phyloP scores from a whole-genome alignment of 1,140 invertebrate genomes.

The Penaeus indicus region DNA sequence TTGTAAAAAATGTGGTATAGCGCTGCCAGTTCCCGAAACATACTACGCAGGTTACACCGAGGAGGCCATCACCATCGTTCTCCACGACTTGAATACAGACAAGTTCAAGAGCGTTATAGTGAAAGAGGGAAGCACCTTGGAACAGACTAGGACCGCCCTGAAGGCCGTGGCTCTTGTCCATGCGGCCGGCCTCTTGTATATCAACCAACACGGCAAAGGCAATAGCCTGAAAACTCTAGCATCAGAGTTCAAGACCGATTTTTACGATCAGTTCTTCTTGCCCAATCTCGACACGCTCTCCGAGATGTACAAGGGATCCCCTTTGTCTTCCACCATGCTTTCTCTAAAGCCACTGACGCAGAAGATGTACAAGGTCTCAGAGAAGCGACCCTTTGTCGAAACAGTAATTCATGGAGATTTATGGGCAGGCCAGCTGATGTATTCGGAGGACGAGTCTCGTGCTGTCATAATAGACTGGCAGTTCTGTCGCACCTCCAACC shows the following conservation, averaged over 20 bases:
- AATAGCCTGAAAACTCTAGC: conserved; percentile 1
- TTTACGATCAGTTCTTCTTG: conserved; percentile 28
- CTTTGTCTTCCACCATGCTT: conserved; percentile 14
- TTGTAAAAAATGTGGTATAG: conserved; percentile 31
- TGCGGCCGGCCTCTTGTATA: conserved; percentile 33
- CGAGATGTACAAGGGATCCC: conserved; percentile 34
- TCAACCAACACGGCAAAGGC: not conserved
- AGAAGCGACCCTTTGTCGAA: conserved; percentile 20
- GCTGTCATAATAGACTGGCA: conserved; percentile 51
- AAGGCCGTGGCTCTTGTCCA: conserved; percentile 43
- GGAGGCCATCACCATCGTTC: conserved; percentile 40
- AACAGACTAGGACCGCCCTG: conserved; percentile 45
- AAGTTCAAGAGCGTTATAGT: conserved; percentile 44
- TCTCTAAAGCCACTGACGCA: conserved; percentile 32
- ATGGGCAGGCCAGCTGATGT: conserved; percentile 49
- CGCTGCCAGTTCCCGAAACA: conserved; percentile 40
- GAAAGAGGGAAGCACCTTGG: conserved; percentile 44
- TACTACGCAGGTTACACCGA: conserved; percentile 34
- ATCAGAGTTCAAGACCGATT: conserved; percentile 12
- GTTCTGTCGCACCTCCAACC: conserved; percentile 43
- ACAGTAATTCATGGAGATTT: conserved; percentile 48
- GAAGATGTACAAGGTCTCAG: not conserved
- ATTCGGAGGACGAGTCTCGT: conserved; percentile 39
- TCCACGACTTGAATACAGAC: conserved; percentile 28
- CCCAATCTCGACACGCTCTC: conserved; percentile 38